Evolutionary conservation across 2,113 vertebrate genomes (phyloP), one percentile per base, ranked within the genome.

Genomic region (Pseudorasbora parva): DNA sequence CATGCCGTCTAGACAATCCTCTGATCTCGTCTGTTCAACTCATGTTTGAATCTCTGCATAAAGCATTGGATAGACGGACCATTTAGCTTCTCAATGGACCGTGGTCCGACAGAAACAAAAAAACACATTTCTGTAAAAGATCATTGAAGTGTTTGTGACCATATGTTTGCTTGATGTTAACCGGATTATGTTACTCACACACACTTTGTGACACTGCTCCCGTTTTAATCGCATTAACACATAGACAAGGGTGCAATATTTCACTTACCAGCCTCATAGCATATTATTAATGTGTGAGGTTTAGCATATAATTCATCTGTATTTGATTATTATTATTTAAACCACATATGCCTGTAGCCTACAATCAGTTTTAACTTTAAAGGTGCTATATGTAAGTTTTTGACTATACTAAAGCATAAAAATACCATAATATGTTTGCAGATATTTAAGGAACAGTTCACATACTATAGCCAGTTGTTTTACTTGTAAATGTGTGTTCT

Each of bases 1-100:
- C 37, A 1, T 45, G 15, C 4, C 23, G 37, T 49, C 47, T 27
- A 57, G 66, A 47, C 68, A 59, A 25, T 59, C 66, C n/a, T 51
- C 8, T 49, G 4, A 49, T 74, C 56, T 76, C n/a, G 11, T 37
- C 51, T 47, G 21, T 33, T 75, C 57, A 51, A 30, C 15, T 1
- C 3, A 60, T 73, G 15, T 41, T 72, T 43, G 66, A 82, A 80
- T 21, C 27, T 17, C 17, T 49, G 17, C 21, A 41, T 45, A 6
- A 75, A 64, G 47, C 37, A 8, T 43, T 43, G 30, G 56, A 74
- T 74, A 56, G n/a, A 83, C 6, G 47, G 59, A 62, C 23, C 54
- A 76, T 76, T 83, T 64, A 83, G 45, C 8, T 33, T 60, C 72
- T 68, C 60, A 51, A 37, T 56, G n/a, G 73, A 77, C 37, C 81